Evolutionary conservation across 2,113 vertebrate genomes (phyloP).

Genomic region (Perca fluviatilis): DNA sequence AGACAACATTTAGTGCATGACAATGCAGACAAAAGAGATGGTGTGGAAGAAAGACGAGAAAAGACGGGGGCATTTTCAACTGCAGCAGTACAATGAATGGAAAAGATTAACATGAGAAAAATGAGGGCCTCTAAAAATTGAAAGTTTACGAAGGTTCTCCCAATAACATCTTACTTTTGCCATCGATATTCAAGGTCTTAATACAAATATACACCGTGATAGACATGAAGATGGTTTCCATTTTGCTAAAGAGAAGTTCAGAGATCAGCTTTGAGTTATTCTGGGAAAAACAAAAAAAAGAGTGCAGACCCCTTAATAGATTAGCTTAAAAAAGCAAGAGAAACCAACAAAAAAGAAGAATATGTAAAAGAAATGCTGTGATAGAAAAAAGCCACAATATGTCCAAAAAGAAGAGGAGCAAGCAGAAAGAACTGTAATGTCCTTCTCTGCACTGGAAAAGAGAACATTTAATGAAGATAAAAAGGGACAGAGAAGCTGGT

Average conservation of each 20-base stretch:
- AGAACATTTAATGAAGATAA: constrained; percentile 13
- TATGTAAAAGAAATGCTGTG: neutral
- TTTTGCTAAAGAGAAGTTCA: neutral
- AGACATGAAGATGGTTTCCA: neutral
- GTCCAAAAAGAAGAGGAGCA: constrained; percentile 4
- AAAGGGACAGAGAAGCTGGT: neutral
- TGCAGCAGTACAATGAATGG: neutral
- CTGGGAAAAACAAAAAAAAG: neutral
- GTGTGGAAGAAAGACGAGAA: constrained; percentile 15
- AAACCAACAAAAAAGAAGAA: constrained; percentile 13
- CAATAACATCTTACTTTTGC: neutral
- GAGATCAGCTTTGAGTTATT: neutral
- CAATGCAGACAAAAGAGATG: constrained; percentile 54
- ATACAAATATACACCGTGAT: neutral
- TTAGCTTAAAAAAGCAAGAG: neutral
- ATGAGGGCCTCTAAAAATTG: neutral
- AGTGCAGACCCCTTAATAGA: neutral
- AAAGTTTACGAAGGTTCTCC: neutral
- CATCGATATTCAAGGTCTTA: neutral
- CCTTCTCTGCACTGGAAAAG: constrained; percentile 8
- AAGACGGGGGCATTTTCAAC: neutral
- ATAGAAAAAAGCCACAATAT: constrained; percentile 5
- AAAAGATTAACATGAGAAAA: neutral
- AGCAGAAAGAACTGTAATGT: neutral
- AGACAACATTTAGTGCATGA: constrained; percentile 64